A percentile compares a stretch with the other conserved stretches of the same genome.
Conservation (phyloP, 2,888 invertebrate genomes). For the Nebria salina region DNA sequence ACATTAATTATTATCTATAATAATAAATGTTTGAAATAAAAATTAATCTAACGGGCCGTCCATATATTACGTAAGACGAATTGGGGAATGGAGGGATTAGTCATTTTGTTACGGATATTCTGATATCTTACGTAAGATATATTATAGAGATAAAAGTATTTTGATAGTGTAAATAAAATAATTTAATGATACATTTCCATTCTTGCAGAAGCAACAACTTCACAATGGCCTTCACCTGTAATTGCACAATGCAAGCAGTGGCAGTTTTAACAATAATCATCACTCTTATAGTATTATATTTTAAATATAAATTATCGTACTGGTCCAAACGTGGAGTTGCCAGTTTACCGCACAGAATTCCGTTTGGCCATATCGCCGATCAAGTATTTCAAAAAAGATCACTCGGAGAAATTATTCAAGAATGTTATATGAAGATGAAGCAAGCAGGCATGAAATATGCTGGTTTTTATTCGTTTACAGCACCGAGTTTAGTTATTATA, state of each 20-base stretch:
- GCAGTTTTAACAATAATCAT: not conserved
- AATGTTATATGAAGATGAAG: slow-evolving; percentile 18
- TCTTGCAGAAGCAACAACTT: not conserved
- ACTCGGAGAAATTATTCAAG: slow-evolving; percentile 50
- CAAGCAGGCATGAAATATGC: not conserved
- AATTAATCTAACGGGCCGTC: too few species aligned
- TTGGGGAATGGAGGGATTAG: too few species aligned
- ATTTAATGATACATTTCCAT: too few species aligned
- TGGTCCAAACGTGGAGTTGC: slow-evolving; percentile 57
- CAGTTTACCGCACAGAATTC: slow-evolving; percentile 54
- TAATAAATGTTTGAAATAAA: too few species aligned
- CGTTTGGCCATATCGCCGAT: slow-evolving; percentile 57
- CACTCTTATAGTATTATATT: not conserved
- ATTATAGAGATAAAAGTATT: too few species aligned
- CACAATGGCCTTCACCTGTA: not conserved
- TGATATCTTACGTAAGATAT: too few species aligned
- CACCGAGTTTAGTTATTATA: slow-evolving; percentile 20
- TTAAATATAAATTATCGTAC: slow-evolving; percentile 51
- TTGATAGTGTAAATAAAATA: too few species aligned
- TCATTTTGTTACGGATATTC: too few species aligned
- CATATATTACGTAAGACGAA: too few species aligned
- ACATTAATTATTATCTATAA: too few species aligned
- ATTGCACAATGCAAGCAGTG: not conserved
- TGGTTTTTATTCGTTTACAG: slow-evolving; percentile 26
- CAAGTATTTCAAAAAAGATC: slow-evolving; percentile 53